A percentile compares a stretch with the other conserved stretches of the same genome.
These are phyloP conservation scores for Crypturellus tataupa DNA, from an alignment of 2,797 vertebrate genomes.

Conservation along the genomic window DNA sequence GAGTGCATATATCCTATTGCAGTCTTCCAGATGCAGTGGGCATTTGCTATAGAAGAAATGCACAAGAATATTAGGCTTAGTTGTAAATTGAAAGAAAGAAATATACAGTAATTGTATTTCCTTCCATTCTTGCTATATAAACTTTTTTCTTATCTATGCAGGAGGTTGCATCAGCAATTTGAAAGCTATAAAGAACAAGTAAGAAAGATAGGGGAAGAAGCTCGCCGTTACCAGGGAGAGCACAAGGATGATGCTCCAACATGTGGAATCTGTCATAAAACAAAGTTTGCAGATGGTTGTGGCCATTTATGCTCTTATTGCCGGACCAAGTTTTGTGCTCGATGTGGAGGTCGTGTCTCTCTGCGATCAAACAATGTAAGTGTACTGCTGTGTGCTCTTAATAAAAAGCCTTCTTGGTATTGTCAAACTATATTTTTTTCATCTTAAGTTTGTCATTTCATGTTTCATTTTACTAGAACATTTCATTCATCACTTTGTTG, in stretches of 20 bases:
- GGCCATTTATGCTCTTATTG: constrained; percentile 98
- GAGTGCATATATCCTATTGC: not conserved
- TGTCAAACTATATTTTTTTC: not conserved
- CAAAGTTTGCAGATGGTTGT: constrained; percentile 97
- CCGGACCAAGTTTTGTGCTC: constrained; percentile 98
- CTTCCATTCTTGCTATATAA: constrained; percentile 60
- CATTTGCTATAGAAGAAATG: not conserved
- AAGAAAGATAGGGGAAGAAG: constrained; percentile 94
- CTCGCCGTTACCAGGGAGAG: constrained; percentile 91
- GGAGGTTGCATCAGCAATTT: constrained; percentile 98
- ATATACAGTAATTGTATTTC: not conserved
- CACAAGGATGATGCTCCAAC: constrained; percentile 98
- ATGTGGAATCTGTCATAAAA: constrained; percentile 98
- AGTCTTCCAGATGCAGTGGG: not conserved
- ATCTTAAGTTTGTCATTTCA: constrained; percentile 9
- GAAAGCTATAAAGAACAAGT: constrained; percentile 99
- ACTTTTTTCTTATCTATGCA: constrained; percentile 80
- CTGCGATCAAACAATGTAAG: constrained; percentile 98
- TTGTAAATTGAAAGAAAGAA: not conserved
- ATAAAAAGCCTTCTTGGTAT: not conserved
- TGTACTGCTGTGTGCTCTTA: constrained; percentile 10
- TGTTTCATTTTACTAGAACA: constrained; percentile 7
- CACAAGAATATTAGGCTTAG: not conserved
- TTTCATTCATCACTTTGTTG: not conserved
- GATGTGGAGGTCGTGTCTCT: constrained; percentile 96